phyloP scores from a whole-genome alignment of 2,113 vertebrate genomes.

The Epinephelus moara region DNA sequence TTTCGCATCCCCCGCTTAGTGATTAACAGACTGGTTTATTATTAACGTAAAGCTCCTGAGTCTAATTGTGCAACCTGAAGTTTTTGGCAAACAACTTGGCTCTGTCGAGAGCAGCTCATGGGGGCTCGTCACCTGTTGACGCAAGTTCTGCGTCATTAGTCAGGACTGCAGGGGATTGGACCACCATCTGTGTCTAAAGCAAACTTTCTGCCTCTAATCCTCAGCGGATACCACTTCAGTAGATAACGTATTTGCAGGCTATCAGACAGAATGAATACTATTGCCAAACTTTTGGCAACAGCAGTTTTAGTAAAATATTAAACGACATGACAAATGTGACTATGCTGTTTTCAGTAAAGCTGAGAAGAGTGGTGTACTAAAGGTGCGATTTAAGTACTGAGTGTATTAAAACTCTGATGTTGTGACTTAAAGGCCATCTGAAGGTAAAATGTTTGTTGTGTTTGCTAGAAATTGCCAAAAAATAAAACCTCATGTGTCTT shows the following conservation, averaged over 20 bases:
- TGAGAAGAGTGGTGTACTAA: neutral
- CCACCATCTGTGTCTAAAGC: constrained; percentile 53
- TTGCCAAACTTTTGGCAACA: constrained; percentile 10
- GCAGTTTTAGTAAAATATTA: constrained; percentile 1
- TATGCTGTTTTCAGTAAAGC: neutral
- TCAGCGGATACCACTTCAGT: neutral
- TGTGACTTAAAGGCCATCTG: neutral
- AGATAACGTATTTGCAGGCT: constrained; percentile 25
- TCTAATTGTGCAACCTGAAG: constrained; percentile 61
- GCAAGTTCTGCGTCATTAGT: constrained; percentile 68
- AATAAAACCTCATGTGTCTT: neutral
- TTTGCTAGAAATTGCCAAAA: neutral
- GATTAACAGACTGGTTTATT: constrained; percentile 69
- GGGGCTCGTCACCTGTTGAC: constrained; percentile 46
- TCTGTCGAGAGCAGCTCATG: constrained; percentile 41
- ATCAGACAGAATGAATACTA: neutral
- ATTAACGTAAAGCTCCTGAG: constrained; percentile 69
- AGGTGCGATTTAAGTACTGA: too few relatives aligned
- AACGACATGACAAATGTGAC: neutral
- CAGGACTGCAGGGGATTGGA: constrained; percentile 37
- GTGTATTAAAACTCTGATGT: neutral
- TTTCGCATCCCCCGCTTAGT: constrained; percentile 37
- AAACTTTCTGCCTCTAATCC: constrained; percentile 52
- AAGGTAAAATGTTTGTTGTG: neutral
- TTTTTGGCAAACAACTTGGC: constrained; percentile 72